Conservation (phyloP, 2,113 vertebrate species). For the Todiramphus saurophagus region DNA sequence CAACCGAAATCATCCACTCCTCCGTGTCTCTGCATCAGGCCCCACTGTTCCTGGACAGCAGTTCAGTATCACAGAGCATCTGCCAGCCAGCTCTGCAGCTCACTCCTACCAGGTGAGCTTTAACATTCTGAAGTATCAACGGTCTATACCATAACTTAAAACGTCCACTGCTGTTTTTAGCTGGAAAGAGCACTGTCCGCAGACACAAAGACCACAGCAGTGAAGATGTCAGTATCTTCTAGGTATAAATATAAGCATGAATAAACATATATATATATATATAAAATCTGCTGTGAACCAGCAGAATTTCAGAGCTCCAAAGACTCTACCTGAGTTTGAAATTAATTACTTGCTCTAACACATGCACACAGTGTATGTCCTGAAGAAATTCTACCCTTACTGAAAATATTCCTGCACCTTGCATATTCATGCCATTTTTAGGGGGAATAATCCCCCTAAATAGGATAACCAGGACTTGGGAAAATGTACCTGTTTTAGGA, state of each 20-base stretch:
- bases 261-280: background rate
- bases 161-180: background rate
- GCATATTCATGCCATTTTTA: background rate
- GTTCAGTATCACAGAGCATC: fast-evolving
- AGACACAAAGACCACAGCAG: background rate
- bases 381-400: background rate
- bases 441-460: background rate
- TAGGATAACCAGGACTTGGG: background rate
- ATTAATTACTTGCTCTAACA: background rate
- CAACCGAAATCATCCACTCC: fast-evolving
- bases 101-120: background rate
- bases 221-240: background rate
- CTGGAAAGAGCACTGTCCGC: fast-evolving
- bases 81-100: background rate
- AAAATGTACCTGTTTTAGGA: background rate
- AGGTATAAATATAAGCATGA: background rate
- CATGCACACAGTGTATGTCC: fast-evolving
- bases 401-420: background rate
- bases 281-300: background rate
- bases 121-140: fast-evolving
- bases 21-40: fast-evolving
- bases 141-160: background rate
- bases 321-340: background rate
- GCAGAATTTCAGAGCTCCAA: background rate
- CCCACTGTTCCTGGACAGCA: fast-evolving